Evolutionary conservation across 2,888 invertebrate genomes (phyloP), one percentile per base, ranked within the genome.

Genomic region (Idaea straminata): DNA sequence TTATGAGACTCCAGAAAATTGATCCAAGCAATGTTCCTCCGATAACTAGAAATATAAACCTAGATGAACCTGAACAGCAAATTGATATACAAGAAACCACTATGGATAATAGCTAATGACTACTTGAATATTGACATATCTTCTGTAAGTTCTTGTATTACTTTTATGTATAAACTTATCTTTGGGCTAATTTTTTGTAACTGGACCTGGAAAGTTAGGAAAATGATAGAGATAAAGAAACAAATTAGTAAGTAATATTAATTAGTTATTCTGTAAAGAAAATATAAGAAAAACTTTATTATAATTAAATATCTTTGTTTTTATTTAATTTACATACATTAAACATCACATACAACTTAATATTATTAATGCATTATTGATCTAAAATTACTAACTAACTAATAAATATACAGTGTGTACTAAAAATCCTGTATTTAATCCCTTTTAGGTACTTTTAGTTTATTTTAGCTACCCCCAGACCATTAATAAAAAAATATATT

Each of bases 1-100:
- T 92, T 61, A 85, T 86, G 35, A 81, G 77, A 63, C 69, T 83
- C 5, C 84, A 83, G 72, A 76, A 86, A 59, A 73, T 88, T 35
- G 76, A 88, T 69, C 65, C 87, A 38, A 74, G 80, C 16, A 87
- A 86, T 35, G 66, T 88, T 47, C 83, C 86, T 15, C 74, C 77
- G 35, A 65, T 86, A 59, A 72, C 75, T 38, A 78, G 85, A 66
- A 74, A 76, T 6, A 71, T 68, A 34, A 77, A 79, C 25, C 74
- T 80, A 64, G 82, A 84, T 67, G 69, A 72, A 34, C 72, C 78
- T 3, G 79, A 82, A 70, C 76, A 82, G 65, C 80, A 75, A 62
- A 76, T 77, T 64, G 73, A 72, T 60, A 78, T 73, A 71, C 80
- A 82, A 73, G 77, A 77, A 35, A 77, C 81, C 35, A 80, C 79